phyloP scores from a whole-genome alignment of 2,888 invertebrate species.

The Isoperla grammatica region DNA sequence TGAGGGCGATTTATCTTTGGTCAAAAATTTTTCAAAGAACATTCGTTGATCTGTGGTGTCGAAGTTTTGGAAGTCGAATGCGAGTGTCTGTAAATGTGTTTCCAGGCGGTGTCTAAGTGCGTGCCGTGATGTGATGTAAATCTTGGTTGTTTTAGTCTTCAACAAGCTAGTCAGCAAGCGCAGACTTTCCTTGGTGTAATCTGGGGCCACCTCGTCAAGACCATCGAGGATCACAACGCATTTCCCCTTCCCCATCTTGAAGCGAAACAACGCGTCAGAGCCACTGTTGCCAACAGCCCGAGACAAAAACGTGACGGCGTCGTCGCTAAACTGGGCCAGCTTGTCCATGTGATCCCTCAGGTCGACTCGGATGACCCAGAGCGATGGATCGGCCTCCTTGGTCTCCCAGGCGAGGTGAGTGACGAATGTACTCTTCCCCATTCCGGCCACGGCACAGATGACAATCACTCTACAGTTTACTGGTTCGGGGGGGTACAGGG shows the following conservation, averaged over 20 bases:
- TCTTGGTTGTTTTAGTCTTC: not conserved
- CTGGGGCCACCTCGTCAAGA: not conserved
- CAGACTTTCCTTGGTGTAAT: not conserved
- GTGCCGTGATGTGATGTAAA: not conserved
- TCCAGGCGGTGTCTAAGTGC: not conserved
- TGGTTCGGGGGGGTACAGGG: too few relatives aligned
- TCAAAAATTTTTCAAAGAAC: not conserved
- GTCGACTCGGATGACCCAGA: too few relatives aligned
- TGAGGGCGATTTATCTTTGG: not conserved
- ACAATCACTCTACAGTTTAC: too few relatives aligned
- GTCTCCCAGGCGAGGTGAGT: too few relatives aligned
- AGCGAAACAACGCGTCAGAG: not conserved
- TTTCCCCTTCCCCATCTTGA: not conserved
- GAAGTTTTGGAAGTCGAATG: not conserved
- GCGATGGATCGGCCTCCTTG: too few relatives aligned
- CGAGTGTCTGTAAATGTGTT: not conserved
- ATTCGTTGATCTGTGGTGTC: not conserved
- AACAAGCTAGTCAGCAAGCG: not conserved
- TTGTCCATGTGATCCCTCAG: too few relatives aligned
- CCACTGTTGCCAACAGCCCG: not conserved
- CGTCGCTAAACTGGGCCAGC: too few relatives aligned
- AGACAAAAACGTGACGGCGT: not conserved
- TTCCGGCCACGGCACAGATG: too few relatives aligned
- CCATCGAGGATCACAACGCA: not conserved
- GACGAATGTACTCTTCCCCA: too few relatives aligned